A percentile compares a stretch with the other conserved stretches of the same genome.
phyloP scores from a whole-genome alignment of 1,140 invertebrate genomes.

The Panonychus citri region DNA sequence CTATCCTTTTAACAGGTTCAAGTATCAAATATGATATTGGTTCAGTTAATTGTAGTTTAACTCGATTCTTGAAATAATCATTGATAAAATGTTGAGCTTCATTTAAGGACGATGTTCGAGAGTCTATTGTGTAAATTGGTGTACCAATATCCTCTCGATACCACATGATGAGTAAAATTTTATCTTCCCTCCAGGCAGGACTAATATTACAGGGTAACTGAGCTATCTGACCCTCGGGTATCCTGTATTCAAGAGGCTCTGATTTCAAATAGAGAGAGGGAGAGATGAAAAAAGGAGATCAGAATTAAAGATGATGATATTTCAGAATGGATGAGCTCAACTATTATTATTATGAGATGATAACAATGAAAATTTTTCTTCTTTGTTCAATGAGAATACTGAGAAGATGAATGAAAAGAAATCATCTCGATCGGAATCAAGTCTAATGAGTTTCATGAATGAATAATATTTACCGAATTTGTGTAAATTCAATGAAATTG shows the following conservation, averaged over 20 bases:
- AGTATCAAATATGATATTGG: conserved; percentile 7
- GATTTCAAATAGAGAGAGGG: too few species aligned
- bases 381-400: too few species aligned
- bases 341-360: too few species aligned
- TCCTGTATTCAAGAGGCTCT: conserved; percentile 24
- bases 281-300: too few species aligned
- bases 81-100: conserved; percentile 4
- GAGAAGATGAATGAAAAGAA: too few species aligned
- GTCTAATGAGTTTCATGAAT: too few species aligned
- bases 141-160: conserved; percentile 39
- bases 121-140: conserved; percentile 16
- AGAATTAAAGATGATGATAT: too few species aligned
- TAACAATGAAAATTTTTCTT: too few species aligned
- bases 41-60: conserved; percentile 21
- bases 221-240: conserved; percentile 34
- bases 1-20: conserved; percentile 21
- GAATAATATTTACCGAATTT: too few species aligned
- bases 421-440: too few species aligned
- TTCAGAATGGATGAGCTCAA: too few species aligned
- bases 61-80: not conserved
- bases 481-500: too few species aligned
- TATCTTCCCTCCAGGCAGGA: conserved; percentile 41
- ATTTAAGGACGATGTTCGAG: conserved; percentile 9
- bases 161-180: conserved; percentile 73
- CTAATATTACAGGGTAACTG: conserved; percentile 61